Evolutionary conservation across 1,140 invertebrate genomes (phyloP), one percentile per base, ranked within the genome.

Genomic region (Hirudo medicinalis): DNA sequence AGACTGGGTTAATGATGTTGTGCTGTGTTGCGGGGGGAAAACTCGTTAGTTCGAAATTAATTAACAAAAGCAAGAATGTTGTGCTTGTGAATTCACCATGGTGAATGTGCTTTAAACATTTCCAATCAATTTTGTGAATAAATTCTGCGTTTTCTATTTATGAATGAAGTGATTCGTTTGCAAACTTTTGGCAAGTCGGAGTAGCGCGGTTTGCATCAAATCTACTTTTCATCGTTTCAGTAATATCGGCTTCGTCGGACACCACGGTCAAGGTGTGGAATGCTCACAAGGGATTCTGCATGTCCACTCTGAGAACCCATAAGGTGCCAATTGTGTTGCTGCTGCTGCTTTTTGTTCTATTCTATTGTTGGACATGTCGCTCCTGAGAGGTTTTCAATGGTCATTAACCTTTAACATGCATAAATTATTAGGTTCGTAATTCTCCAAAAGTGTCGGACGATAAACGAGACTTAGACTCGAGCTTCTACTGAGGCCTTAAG

Each of bases 251-350:
- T 4, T 97, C 94, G 78, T 96, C 92, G 75, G 97, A 99, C 82
- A 98, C 95, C 55, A 99, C 96, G 54, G 94, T 99, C 0, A 99
- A 99, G 85, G 92, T 99, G 69, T 99, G 96, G 97, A 99, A 98
- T 85, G 93, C 94, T 20, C 92, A 96, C 74, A 98, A 98, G 87
- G 95, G 94, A n/a, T 97, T 97, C 80, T 82, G 81, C 75, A 81
- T 83, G 80, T 82, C 81, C 27, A 83, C 82, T n/a, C 83, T 99
- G 75, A 84, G 95, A 73, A 98, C 95, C 43, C 96, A 99, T 80
- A 96, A 96, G 78, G 84, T 84, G 32, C 32, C 32, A 36, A 36
- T 36, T 36, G 2, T 77, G 73, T 57, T 57, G 54, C 9, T 57
- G 2, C 25, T 57, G 25, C 9, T n/a, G 9, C 5, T 57, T 2